Evolutionary conservation across 2,113 vertebrate species (phyloP).

Genomic region (Brachyhypopomus gauderio): DNA sequence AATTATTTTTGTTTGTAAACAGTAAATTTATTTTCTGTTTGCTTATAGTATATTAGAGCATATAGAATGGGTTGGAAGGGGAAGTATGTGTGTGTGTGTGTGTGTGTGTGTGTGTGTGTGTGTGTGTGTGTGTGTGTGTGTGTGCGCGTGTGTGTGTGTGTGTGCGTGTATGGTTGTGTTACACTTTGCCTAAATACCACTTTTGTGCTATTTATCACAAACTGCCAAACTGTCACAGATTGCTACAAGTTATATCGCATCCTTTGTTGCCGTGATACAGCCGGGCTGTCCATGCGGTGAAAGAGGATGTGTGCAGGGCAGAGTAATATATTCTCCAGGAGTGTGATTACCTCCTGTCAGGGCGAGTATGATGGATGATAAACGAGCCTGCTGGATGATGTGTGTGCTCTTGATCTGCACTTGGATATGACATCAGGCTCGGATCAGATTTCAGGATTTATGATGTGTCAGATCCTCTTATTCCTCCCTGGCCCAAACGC

Average conservation of each 20-base stretch:
- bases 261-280: conserved; percentile 21
- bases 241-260: conserved; percentile 26
- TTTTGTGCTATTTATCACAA: conserved; percentile 33
- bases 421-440: conserved; percentile 32
- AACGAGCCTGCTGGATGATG: conserved; percentile 28
- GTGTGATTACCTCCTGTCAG: conserved; percentile 22
- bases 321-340: background rate
- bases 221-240: conserved; percentile 33
- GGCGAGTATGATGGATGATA: conserved; percentile 39
- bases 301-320: conserved; percentile 6
- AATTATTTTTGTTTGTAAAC: too few species aligned
- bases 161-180: background rate
- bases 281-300: background rate
- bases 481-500: background rate
- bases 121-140: background rate
- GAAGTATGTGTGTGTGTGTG: too few species aligned
- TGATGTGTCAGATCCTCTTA: conserved; percentile 20
- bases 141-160: background rate
- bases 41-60: too few species aligned
- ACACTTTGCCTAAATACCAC: conserved; percentile 3
- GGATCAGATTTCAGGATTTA: conserved; percentile 41
- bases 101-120: too few species aligned
- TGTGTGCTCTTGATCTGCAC: conserved; percentile 38
- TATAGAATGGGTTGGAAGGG: too few species aligned
- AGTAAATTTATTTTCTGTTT: too few species aligned